A percentile compares a stretch with the other conserved stretches of the same genome.
Evolutionary conservation across 2,888 invertebrate species (phyloP).

Genomic region (Unio delphinus): DNA sequence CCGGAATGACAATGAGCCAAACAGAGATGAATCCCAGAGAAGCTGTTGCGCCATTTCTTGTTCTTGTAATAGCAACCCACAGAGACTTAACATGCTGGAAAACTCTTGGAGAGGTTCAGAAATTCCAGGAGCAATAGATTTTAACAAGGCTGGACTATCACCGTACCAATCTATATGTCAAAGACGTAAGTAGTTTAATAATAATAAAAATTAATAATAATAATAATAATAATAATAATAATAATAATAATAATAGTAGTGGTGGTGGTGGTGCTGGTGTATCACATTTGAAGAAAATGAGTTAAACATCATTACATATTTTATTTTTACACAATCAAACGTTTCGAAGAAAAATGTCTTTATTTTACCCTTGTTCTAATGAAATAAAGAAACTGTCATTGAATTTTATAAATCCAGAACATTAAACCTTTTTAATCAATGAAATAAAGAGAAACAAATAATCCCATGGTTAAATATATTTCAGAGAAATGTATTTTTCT

Average conservation of each 20-base stretch:
- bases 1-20: constrained; percentile 31
- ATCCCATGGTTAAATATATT: too few relatives aligned
- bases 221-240: not conserved
- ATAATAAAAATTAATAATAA: not conserved
- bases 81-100: constrained; percentile 54
- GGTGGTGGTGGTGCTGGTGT: too few relatives aligned
- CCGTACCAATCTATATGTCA: constrained; percentile 58
- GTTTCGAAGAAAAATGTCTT: too few relatives aligned
- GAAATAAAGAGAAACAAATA: too few relatives aligned
- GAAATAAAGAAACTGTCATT: too few relatives aligned
- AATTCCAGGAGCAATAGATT: constrained; percentile 51
- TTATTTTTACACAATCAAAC: too few relatives aligned
- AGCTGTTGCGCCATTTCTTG: constrained; percentile 61
- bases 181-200: constrained; percentile 45
- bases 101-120: constrained; percentile 57
- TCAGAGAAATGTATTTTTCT: too few relatives aligned
- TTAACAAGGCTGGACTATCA: constrained; percentile 55
- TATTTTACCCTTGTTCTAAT: too few relatives aligned
- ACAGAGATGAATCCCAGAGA: constrained; percentile 50
- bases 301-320: too few relatives aligned
- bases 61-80: constrained; percentile 52
- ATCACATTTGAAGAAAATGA: too few relatives aligned
- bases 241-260: not conserved
- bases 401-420: too few relatives aligned
- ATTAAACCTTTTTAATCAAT: too few relatives aligned